Evolutionary conservation across 2,797 vertebrate species (phyloP).

Genomic region (Helostoma temminkii): DNA sequence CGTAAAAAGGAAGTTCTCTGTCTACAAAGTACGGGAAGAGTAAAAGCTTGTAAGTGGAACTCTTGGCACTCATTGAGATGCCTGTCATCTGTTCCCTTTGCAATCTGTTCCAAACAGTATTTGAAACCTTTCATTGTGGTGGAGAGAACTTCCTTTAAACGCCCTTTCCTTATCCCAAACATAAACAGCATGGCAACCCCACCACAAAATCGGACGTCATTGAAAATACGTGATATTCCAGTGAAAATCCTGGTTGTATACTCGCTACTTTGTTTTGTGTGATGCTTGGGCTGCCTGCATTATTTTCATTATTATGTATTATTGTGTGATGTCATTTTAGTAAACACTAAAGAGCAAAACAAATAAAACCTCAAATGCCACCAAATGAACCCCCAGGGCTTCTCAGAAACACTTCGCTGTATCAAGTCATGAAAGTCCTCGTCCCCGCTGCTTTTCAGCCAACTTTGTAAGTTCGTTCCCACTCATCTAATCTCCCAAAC

Average conservation of each 20-base stretch:
- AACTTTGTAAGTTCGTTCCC: conserved; percentile 38
- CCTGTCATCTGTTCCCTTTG: conserved; percentile 1
- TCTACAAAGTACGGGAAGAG: conserved; percentile 5
- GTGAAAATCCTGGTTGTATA: neutral
- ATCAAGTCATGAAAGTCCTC: conserved; percentile 32
- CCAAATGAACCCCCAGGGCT: conserved; percentile 4
- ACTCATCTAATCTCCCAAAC: conserved; percentile 48
- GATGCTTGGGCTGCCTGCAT: conserved; percentile 1
- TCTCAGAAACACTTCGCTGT: conserved; percentile 9
- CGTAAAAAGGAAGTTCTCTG: conserved; percentile 11
- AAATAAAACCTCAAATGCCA: conserved; percentile 18
- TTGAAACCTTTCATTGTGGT: neutral
- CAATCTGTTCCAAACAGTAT: neutral
- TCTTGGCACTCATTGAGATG: neutral
- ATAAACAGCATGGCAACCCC: conserved; percentile 19
- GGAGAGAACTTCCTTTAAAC: neutral
- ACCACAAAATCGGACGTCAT: conserved; percentile 5
- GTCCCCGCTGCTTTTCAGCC: conserved; percentile 18
- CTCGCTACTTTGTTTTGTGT: neutral
- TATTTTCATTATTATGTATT: neutral
- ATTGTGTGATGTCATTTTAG: too few relatives aligned
- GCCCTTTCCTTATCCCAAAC: conserved; percentile 6
- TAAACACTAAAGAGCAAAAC: too few relatives aligned
- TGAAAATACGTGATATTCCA: conserved; percentile 6
- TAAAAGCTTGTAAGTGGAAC: neutral